A percentile compares a stretch with the other conserved stretches of the same genome.
phyloP scores from a whole-genome alignment of 2,113 vertebrate species.

The Atrichornis clamosus region DNA sequence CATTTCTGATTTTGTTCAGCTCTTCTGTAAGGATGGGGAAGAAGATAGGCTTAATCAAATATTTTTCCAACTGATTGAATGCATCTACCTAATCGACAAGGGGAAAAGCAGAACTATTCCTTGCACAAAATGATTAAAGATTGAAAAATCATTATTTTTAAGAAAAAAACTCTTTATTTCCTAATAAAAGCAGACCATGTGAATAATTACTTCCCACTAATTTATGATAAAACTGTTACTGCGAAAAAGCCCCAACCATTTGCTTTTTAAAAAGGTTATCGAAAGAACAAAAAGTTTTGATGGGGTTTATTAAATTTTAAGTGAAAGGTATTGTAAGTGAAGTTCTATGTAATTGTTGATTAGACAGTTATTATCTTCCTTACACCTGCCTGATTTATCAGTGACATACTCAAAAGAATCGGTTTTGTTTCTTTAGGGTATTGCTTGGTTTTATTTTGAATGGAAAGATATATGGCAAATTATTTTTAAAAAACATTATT shows the following conservation, averaged over 20 bases:
- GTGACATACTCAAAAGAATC: neutral
- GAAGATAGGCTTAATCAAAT: neutral
- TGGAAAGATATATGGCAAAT: neutral
- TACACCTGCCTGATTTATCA: neutral
- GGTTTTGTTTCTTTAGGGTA: neutral
- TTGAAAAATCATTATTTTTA: constrained; percentile 9
- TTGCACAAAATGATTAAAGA: neutral
- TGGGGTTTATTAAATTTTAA: neutral
- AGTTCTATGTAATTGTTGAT: neutral
- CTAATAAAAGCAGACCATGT: constrained; percentile 5
- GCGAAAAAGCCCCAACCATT: neutral
- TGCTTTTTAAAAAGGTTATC: neutral
- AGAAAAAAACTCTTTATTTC: neutral
- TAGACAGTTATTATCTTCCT: neutral
- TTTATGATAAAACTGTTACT: neutral
- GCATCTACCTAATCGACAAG: neutral
- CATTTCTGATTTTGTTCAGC: neutral
- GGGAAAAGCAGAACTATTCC: neutral
- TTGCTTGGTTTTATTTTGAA: neutral
- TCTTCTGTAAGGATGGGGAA: neutral
- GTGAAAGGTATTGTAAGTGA: neutral
- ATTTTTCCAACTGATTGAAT: constrained; percentile 13
- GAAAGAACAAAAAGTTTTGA: neutral
- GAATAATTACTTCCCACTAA: constrained; percentile 4
- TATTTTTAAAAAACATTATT: neutral